Percentiles rank a stretch among this genome's conserved stretches.
phyloP scores from a whole-genome alignment of 2,113 vertebrate species.

The Oncorhynchus keta region DNA sequence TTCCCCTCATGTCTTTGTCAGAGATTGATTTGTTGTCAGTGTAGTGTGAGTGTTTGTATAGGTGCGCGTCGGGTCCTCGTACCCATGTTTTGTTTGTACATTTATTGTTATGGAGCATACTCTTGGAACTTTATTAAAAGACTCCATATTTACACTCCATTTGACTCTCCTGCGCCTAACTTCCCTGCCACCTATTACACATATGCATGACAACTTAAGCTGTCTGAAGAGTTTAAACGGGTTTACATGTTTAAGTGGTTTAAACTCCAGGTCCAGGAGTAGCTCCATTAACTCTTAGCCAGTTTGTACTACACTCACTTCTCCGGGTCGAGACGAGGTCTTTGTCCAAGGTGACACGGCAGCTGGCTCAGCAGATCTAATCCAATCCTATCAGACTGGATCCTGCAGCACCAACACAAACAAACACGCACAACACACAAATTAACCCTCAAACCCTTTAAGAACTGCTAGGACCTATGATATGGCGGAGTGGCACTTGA shows the following conservation, averaged over 20 bases:
- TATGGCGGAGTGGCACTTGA: conserved; percentile 57
- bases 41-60: no score
- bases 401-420: conserved; percentile 7
- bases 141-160: no score
- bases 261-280: background rate
- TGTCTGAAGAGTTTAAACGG: background rate
- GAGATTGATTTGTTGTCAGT: no score
- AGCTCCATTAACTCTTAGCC: background rate
- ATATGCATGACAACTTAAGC: no score
- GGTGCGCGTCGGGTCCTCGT: no score
- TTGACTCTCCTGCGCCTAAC: no score
- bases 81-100: no score
- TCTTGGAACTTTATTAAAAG: no score
- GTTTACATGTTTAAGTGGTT: background rate
- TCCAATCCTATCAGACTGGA: conserved; percentile 12
- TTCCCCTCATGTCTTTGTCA: no score
- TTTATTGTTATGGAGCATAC: no score
- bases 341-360: conserved; percentile 4
- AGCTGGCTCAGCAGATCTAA: conserved; percentile 36
- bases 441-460: conserved; percentile 50
- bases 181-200: no score
- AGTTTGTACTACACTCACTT: background rate
- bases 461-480: conserved; percentile 50
- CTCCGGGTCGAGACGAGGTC: background rate
- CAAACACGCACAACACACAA: conserved; percentile 23